phyloP scores from a whole-genome alignment of 2,113 vertebrate genomes.

The Tragelaphus buxtoni region DNA sequence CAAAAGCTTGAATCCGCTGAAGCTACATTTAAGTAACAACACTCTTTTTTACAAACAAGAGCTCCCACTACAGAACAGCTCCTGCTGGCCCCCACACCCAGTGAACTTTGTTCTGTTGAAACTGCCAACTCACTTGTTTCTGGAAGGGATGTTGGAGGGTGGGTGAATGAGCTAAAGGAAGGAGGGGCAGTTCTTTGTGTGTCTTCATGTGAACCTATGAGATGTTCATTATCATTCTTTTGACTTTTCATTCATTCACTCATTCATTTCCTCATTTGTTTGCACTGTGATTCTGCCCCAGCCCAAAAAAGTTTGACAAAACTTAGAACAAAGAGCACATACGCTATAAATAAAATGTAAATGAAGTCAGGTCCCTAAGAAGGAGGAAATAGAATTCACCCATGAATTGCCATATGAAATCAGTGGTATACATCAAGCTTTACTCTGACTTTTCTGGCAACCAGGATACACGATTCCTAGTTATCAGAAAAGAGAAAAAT shows the following conservation, averaged over 20 bases:
- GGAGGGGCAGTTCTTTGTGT: not conserved
- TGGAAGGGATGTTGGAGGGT: not conserved
- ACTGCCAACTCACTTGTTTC: not conserved
- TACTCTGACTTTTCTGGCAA: not conserved
- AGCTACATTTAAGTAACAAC: not conserved
- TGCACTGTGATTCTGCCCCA: not conserved
- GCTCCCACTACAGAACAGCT: not conserved
- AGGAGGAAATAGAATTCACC: not conserved
- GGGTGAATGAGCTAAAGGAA: not conserved
- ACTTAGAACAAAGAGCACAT: not conserved
- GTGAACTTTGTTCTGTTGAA: not conserved
- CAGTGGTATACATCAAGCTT: not conserved
- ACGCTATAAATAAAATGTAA: not conserved
- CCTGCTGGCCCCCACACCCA: not conserved
- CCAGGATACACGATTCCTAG: not conserved
- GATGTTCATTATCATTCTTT: not conserved
- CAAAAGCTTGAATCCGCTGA: not conserved
- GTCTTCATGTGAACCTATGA: not conserved
- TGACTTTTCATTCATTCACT: not conserved
- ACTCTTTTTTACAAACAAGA: not conserved
- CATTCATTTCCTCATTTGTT: not conserved
- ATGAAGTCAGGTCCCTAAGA: not conserved
- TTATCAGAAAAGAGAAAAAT: not conserved
- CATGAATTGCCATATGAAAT: not conserved
- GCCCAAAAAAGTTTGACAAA: not conserved